Conservation (phyloP, 1,140 invertebrate genomes). For the Vanessa tameamea region DNA sequence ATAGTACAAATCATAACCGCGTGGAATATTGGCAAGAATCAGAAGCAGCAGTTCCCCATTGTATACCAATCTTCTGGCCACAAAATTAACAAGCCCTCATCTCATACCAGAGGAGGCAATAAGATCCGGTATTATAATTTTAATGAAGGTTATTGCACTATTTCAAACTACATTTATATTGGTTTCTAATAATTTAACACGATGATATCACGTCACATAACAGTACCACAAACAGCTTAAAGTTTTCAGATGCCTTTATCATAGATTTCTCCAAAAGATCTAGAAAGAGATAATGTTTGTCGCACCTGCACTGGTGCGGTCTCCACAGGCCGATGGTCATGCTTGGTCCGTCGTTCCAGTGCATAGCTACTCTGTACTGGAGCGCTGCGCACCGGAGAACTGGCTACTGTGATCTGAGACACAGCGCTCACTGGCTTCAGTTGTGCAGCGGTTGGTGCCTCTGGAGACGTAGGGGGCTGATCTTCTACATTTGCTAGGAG, state of each 20-base stretch:
- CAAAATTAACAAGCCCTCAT: no score
- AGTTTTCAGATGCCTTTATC: no score
- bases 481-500: conserved; percentile 59
- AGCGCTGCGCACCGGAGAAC: conserved; percentile 82
- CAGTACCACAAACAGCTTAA: no score
- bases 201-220: no score
- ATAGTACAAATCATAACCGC: no score
- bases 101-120: no score
- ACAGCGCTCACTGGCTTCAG: conserved; percentile 76
- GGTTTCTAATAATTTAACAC: background rate
- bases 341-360: conserved; percentile 63
- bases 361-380: conserved; percentile 82
- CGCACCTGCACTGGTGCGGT: conserved; percentile 53
- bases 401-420: conserved; percentile 79
- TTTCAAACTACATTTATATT: background rate
- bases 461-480: conserved; percentile 54
- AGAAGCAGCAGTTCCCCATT: no score
- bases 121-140: no score
- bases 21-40: no score
- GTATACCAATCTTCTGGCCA: no score
- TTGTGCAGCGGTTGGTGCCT: conserved; percentile 82
- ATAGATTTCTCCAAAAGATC: no score
- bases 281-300: background rate
- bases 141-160: no score
- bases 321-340: conserved; percentile 58